A percentile compares a stretch with the other conserved stretches of the same genome.
These are phyloP conservation scores for Galerucella pusilla DNA, from an alignment of 2,888 invertebrate genomes.

Conservation along the genomic window DNA sequence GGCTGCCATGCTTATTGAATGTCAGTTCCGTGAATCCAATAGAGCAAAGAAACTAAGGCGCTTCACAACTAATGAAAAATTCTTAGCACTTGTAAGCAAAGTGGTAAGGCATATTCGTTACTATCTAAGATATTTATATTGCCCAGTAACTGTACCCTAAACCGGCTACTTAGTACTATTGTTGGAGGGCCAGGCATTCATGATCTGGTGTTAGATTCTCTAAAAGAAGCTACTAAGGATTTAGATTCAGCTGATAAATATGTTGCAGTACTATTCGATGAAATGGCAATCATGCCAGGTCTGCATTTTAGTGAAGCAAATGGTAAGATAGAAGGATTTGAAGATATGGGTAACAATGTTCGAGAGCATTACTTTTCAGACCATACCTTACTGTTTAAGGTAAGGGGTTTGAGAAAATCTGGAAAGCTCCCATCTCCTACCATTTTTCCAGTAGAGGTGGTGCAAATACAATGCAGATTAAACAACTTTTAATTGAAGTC, in stretches of 20 bases:
- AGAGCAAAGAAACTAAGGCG: background rate
- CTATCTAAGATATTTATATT: background rate
- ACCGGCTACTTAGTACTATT: slow-evolving; percentile 1
- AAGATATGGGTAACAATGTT: slow-evolving; percentile 33
- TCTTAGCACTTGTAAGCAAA: background rate
- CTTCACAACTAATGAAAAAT: background rate
- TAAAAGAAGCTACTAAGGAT: slow-evolving; percentile 1
- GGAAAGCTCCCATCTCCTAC: slow-evolving; percentile 28
- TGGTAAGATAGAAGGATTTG: slow-evolving; percentile 33
- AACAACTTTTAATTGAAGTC: slow-evolving; percentile 25
- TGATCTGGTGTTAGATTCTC: background rate
- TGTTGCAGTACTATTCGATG: slow-evolving; percentile 29
- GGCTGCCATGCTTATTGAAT: background rate
- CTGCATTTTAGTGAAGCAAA: slow-evolving; percentile 31
- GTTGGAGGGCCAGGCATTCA: background rate
- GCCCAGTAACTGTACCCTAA: background rate
- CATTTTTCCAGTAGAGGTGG: slow-evolving; percentile 25
- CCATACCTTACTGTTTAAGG: slow-evolving; percentile 38
- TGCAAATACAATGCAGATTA: slow-evolving; percentile 32
- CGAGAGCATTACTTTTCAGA: slow-evolving; percentile 30
- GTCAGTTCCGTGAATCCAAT: background rate
- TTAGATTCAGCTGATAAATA: slow-evolving; percentile 23
- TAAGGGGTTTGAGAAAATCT: slow-evolving; percentile 32
- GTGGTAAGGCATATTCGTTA: background rate
- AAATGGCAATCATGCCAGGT: slow-evolving; percentile 16